Conservation (phyloP, 2,888 invertebrate species). For the Erebia aethiops region DNA sequence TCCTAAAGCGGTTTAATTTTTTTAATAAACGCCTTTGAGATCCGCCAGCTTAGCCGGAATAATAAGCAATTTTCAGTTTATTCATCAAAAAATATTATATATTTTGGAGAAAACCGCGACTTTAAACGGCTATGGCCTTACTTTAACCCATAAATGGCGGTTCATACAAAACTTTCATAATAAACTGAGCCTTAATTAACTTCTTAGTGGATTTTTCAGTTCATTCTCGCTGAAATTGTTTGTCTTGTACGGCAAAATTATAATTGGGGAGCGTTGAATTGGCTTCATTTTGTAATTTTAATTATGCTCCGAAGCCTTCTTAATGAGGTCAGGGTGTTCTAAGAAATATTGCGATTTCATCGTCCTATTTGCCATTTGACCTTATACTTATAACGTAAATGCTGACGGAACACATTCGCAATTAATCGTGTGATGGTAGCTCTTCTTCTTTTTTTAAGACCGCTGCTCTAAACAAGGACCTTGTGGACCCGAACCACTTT, state of each 20-base stretch:
- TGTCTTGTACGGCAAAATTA: conserved; percentile 27
- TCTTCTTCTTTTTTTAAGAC: no score
- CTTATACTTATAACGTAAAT: neutral
- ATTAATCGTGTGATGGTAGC: no score
- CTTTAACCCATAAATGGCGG: conserved; percentile 28
- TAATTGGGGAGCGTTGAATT: conserved; percentile 16
- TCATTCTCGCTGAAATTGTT: conserved; percentile 30
- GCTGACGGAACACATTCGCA: no score
- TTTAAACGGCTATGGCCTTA: conserved; percentile 14
- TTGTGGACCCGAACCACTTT: no score
- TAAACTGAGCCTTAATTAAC: conserved; percentile 41
- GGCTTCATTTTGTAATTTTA: neutral
- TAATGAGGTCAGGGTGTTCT: no score
- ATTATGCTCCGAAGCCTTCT: no score
- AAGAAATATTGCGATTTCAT: no score
- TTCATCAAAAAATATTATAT: conserved; percentile 28
- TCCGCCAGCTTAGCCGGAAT: conserved; percentile 23
- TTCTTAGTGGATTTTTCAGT: conserved; percentile 35
- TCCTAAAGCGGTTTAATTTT: neutral
- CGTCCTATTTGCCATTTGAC: neutral
- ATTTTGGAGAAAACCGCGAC: conserved; percentile 14
- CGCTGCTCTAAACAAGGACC: no score
- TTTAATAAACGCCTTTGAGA: conserved; percentile 25
- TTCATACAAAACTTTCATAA: conserved; percentile 36
- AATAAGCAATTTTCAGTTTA: conserved; percentile 29